Base-by-base conservation (phyloP, 2,113 vertebrate genomes). In the Etia nguti region DNA sequence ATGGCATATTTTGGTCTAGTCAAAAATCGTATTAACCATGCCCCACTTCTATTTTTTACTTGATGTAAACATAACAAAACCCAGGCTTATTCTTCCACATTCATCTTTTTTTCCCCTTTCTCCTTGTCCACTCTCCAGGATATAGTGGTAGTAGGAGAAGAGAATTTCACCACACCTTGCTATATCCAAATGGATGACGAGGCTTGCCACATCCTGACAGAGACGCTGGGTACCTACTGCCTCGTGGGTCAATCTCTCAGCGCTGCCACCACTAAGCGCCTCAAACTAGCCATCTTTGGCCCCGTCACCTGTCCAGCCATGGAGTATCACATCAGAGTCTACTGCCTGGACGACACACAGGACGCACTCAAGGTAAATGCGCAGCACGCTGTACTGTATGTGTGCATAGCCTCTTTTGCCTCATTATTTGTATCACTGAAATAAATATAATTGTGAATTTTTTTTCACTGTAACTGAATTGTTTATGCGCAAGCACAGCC, bases 161-260 rank as follows among this genome's bases (percentile, higher is more conserved):
- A 99, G 83, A 99, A 99, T 89, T 99, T 99, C 95, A 99, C 98
- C 16, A 99, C 98, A 0, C 98, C 98, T 0, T 99, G 98, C 92
- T 99, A 99, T 79, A 96, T 99, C 90, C 99, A 99, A 92, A 95
- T 99, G 97, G 98, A 99, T 2, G 95, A 97, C 1, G 98, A 99
- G 79, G 97, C 98, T 52, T 99, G 98, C 95, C 99, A 99, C 93
- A 97, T 99, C 92, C 97, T 99, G 94, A 99, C 98, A 1, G 98
- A 99, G 96, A 99, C 96, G 1, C 97, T 99, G 81, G 97, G 98
- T 54, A 99, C 98, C 1, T 98, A 97, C 16, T 96, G 98, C 86
- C 95, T 99, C 65, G 97, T 98, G n/a, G 99, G 99, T 15, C 98
- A 98, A 80, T 97, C 98, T 2, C 92, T 97, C 94, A 98, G 97